Evolutionary conservation across 2,888 invertebrate species (phyloP).

Genomic region (Baronia brevicornis): DNA sequence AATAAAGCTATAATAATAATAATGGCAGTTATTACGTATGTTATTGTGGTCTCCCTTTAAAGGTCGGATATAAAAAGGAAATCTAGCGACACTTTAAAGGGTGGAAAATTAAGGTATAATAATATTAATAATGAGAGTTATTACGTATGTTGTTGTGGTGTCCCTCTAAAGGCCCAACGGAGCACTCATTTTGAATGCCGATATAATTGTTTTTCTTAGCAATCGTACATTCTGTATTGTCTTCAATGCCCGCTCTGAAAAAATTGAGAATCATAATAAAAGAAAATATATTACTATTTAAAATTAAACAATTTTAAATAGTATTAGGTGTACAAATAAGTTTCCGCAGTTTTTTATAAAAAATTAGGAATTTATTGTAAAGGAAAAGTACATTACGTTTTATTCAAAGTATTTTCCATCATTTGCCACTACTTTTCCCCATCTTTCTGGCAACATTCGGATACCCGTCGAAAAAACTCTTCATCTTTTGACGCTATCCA

Average conservation of each 20-base stretch:
- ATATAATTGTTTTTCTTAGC: constrained; percentile 28
- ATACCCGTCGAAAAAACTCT: too few relatives aligned
- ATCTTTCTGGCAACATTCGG: too few relatives aligned
- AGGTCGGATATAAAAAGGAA: too few relatives aligned
- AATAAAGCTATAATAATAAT: not conserved
- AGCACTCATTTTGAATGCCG: constrained; percentile 28
- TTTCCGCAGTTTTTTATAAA: too few relatives aligned
- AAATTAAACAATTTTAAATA: constrained; percentile 3
- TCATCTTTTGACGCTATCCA: too few relatives aligned
- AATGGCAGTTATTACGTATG: constrained; percentile 16
- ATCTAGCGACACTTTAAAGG: too few relatives aligned
- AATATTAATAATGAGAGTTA: not conserved
- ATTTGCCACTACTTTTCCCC: too few relatives aligned
- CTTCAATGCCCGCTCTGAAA: constrained; percentile 58
- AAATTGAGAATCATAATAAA: constrained; percentile 1
- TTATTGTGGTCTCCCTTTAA: constrained; percentile 25
- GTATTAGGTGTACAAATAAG: too few relatives aligned
- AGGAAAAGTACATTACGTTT: too few relatives aligned
- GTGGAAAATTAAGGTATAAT: not conserved
- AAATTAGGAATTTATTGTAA: too few relatives aligned
- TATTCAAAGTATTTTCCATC: too few relatives aligned
- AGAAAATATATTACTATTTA: not conserved
- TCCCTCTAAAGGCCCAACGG: constrained; percentile 36
- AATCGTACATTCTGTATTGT: constrained; percentile 28
- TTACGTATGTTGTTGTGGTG: constrained; percentile 22